Conservation (phyloP, 2,113 vertebrate genomes). For the Protomyctophum bolini region DNA sequence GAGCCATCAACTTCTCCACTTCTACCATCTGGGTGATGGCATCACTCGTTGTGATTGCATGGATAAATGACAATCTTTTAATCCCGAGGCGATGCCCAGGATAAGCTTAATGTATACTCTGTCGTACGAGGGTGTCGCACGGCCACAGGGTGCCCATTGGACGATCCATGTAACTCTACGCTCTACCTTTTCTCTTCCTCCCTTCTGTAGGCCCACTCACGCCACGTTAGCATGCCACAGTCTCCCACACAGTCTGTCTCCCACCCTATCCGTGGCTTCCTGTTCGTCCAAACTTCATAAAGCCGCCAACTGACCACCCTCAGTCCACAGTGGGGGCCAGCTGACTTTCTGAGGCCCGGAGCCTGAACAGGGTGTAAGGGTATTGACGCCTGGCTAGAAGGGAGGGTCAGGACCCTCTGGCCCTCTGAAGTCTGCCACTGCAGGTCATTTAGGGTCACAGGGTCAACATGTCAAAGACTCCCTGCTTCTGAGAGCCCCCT, state of each 20-base stretch:
- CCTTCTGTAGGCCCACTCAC: too few species aligned
- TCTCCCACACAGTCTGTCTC: neutral
- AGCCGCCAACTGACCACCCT: constrained; percentile 12
- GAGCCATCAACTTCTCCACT: constrained; percentile 22
- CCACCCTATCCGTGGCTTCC: constrained; percentile 20
- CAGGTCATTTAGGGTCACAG: constrained; percentile 43
- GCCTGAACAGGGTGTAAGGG: constrained; percentile 9
- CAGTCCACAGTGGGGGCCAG: neutral
- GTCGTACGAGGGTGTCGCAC: too few species aligned
- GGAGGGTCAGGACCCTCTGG: constrained; percentile 14
- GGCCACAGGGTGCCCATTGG: too few species aligned
- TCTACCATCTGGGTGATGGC: constrained; percentile 5
- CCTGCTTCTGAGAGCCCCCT: constrained; percentile 17
- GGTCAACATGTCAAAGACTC: constrained; percentile 47
- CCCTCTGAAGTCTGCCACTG: constrained; percentile 39
- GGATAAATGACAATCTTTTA: too few species aligned
- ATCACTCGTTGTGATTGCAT: too few species aligned
- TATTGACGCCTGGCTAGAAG: constrained; percentile 18
- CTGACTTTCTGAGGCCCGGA: constrained; percentile 14
- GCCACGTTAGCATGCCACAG: too few species aligned
- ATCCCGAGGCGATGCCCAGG: too few species aligned
- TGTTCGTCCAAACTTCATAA: neutral
- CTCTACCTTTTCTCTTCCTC: too few species aligned
- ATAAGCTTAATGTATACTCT: too few species aligned
- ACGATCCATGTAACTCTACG: too few species aligned